Conservation (phyloP, 2,797 vertebrate genomes). For the Kryptolebias ocellatus region DNA sequence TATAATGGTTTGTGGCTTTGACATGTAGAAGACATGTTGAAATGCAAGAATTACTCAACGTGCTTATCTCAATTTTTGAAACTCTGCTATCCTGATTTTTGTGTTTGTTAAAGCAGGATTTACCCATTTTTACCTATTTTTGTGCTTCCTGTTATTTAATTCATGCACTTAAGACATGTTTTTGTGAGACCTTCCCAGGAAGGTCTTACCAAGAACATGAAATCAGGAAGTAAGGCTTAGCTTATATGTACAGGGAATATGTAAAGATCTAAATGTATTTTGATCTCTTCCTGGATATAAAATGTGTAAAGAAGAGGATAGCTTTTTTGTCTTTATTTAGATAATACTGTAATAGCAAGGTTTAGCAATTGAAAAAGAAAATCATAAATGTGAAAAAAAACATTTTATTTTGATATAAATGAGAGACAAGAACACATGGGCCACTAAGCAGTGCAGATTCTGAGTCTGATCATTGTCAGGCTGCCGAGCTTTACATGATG, state of each 20-base stretch:
- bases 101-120: not conserved
- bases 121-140: not conserved
- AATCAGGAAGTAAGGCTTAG: too few species aligned
- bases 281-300: too few species aligned
- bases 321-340: too few species aligned
- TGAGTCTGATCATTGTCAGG: slow-evolving; percentile 49
- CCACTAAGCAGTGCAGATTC: slow-evolving; percentile 36
- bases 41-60: not conserved
- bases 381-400: not conserved
- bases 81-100: not conserved
- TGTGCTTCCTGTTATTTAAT: too few species aligned
- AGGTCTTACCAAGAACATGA: too few species aligned
- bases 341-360: too few species aligned
- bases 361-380: too few species aligned
- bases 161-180: too few species aligned
- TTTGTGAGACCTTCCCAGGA: too few species aligned
- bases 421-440: slow-evolving; percentile 16
- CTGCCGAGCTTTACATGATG: slow-evolving; percentile 54
- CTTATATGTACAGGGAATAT: too few species aligned
- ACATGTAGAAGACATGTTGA: not conserved
- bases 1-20: not conserved
- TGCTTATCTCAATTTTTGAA: not conserved
- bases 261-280: too few species aligned
- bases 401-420: not conserved
- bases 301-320: too few species aligned